These are phyloP conservation scores for Ardeotis arabs DNA, from an alignment of 2,113 vertebrate genomes.

Conservation along the genomic window DNA sequence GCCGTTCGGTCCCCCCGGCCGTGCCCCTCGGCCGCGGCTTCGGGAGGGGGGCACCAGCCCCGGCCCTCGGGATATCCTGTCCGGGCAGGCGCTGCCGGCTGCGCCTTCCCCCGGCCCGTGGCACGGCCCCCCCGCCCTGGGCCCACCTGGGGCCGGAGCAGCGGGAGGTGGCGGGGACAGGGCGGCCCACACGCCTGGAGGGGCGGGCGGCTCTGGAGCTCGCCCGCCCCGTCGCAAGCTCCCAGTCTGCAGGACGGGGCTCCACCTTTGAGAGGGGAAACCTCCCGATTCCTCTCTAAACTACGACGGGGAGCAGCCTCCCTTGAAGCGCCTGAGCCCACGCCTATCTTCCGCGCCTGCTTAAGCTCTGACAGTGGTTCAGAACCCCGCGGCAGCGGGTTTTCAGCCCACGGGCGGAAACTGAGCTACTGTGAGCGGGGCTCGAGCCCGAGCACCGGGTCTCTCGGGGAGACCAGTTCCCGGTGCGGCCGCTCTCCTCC, in stretches of 20 bases:
- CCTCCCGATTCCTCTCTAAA: background rate
- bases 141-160: too few species aligned
- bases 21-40: background rate
- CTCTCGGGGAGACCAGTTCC: background rate
- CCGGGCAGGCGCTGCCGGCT: background rate
- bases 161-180: background rate
- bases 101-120: background rate
- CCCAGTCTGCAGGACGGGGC: background rate
- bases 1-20: background rate
- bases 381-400: background rate
- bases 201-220: too few species aligned
- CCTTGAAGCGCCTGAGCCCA: background rate
- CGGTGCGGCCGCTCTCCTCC: background rate
- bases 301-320: background rate
- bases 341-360: background rate
- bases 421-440: too few species aligned
- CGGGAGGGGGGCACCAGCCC: background rate
- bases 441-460: background rate
- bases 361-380: background rate
- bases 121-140: background rate
- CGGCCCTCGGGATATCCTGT: background rate
- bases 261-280: background rate
- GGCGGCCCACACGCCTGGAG: background rate
- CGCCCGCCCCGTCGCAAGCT: background rate
- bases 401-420: background rate